Evolutionary conservation across 23 tunicate species (phyloP), one percentile per base, ranked within the genome.

Genomic region (Ciona savignyi): DNA sequence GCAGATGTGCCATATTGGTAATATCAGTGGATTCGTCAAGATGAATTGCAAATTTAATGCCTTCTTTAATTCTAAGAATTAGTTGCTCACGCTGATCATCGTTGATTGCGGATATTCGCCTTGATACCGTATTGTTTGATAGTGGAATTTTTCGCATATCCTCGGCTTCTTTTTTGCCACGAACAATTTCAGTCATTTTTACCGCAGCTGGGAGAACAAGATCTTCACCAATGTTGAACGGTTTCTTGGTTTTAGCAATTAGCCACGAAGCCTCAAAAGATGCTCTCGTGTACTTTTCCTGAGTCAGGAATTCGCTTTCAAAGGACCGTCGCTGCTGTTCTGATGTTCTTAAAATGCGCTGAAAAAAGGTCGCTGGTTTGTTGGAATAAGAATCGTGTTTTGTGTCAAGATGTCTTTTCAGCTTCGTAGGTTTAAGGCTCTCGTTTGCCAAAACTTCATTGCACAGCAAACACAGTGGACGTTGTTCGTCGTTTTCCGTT

Each of bases 341-440:
- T 74, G 85, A 80, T 61, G 71, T 80, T 80, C 85, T 78, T 72
- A 80, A 49, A 33, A 73, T 30, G 49, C 72, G 71, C 63, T 62
- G 70, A 73, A 79, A 80, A 80, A 80, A 80, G 65, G 73, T 72
- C 4, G 34, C 86, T 1, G 74, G 79, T 79, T 74, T 64, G 49
- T 81, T 81, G 74, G 74, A 67, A 81, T 73, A 74, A 81, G 77
- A 32, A 48, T 65, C 86, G 29, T 81, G 79, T 79, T 81, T 62
- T 33, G 85, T 65, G 86, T 65, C 74, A 80, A 80, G 85, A 81
- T 81, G 77, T 80, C 85, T 27, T 81, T 81, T 81, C 79, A 81
- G 74, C 74, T 81, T 65, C 66, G 65, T 67, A 73, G 79, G 86
- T 74, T 74, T 73, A 63, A 73, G 79, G 67, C 74, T 63, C 79